Conservation (phyloP, 2,113 vertebrate species). For the Bos indicus region DNA sequence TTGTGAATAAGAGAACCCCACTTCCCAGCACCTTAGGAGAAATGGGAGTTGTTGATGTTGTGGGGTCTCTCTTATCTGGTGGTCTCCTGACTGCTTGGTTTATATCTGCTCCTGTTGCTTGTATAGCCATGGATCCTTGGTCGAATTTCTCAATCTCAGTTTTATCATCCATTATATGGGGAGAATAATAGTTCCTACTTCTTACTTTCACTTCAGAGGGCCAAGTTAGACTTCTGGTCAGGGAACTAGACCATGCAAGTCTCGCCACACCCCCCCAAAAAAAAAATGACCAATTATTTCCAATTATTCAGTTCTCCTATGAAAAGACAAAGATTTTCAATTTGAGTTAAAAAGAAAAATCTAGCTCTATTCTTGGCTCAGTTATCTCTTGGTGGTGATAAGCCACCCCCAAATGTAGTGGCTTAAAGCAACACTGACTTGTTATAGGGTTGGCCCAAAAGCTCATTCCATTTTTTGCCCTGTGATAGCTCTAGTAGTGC, state of each 20-base stretch:
- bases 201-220: neutral
- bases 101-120: neutral
- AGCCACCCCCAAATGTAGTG: neutral
- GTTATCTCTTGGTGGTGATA: neutral
- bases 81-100: neutral
- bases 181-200: neutral
- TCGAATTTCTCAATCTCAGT: neutral
- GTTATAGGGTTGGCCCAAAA: neutral
- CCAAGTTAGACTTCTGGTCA: neutral
- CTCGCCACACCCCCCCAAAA: rapidly evolving
- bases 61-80: neutral
- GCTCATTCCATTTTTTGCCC: neutral
- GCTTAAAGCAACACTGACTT: neutral
- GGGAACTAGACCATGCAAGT: neutral
- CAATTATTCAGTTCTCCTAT: neutral
- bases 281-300: neutral
- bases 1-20: neutral
- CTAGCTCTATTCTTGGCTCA: neutral
- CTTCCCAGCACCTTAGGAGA: neutral
- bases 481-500: neutral
- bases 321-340: neutral
- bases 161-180: neutral
- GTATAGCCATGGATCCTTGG: neutral
- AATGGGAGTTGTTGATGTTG: neutral
- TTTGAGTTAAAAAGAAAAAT: neutral